Conservation (phyloP, 1,140 invertebrate species). For the Atta cephalotes region DNA sequence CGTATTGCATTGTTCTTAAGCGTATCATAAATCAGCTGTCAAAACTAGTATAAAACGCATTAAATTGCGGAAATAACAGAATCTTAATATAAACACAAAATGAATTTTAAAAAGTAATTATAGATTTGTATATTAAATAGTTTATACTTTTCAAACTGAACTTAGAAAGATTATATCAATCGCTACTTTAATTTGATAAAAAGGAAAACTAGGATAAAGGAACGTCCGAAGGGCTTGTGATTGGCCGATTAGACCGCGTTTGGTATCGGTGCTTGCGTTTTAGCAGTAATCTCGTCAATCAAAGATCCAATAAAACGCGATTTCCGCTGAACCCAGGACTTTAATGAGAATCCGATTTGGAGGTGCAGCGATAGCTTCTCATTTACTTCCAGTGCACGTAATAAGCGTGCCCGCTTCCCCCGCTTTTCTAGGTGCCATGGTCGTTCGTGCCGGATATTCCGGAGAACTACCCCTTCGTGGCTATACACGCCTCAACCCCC, state of each 20-base stretch:
- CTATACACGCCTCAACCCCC: constrained; percentile 42
- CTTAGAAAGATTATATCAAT: neutral
- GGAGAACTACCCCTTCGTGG: constrained; percentile 40
- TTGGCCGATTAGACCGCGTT: constrained; percentile 44
- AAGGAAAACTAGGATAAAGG: constrained; percentile 6
- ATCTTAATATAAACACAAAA: constrained; percentile 1
- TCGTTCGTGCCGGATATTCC: constrained; percentile 59
- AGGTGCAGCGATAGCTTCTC: constrained; percentile 51
- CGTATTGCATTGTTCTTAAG: constrained; percentile 28
- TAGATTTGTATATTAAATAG: neutral
- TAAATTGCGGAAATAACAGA: neutral
- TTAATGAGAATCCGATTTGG: constrained; percentile 65
- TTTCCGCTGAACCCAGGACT: constrained; percentile 57
- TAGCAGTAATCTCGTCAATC: constrained; percentile 58
- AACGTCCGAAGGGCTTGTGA: constrained; percentile 16
- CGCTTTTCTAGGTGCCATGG: constrained; percentile 22
- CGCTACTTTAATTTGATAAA: constrained; percentile 16
- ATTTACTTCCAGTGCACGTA: constrained; percentile 70
- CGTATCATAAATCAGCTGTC: constrained; percentile 3
- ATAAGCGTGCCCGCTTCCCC: constrained; percentile 61
- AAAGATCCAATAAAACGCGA: constrained; percentile 64
- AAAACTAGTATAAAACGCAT: neutral
- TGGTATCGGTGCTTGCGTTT: constrained; percentile 51
- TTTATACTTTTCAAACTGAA: neutral
- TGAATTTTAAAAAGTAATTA: neutral